Base-by-base conservation (phyloP, 1,140 invertebrate species). In the Sitobion miscanthi region DNA sequence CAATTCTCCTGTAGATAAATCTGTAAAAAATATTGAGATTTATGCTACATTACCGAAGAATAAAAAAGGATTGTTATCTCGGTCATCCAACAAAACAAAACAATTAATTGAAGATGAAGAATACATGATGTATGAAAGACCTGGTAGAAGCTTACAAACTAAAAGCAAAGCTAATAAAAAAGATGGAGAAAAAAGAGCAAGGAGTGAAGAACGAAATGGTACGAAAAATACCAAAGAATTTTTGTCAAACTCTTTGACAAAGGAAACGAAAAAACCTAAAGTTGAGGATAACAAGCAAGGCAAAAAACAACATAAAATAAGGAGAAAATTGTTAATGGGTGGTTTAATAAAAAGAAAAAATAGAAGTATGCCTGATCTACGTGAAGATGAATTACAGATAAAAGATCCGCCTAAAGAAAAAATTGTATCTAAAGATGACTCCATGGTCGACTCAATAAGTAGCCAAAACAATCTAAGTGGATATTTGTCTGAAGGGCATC, bases 241-340 rank as follows among this genome's bases (percentile, higher is more conserved):
- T 90, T 92, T 94, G 57, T 94, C 94, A 23, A 95, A 94, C 94
- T 94, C 94, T 86, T 49, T 94, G 45, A 93, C 94, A 6, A 94
- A 94, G 85, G 94, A 94, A 83, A 94, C n/a, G 52, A 93, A 90
- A 93, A 94, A 92, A 90, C 49, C 52, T 54, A 90, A 94, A 93
- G 86, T 35, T 42, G 83, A 97, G 97, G 94, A 95, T 95, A 77
- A 96, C 8, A 97, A 97, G 95, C 97, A 98, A 94, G 96, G 97
- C 82, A 98, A 98, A 94, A 99, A 98, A 94, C 98, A 98, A 95
- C 98, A 98, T 95, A 98, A 98, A 95, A 98, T 99, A 83, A 95
- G 98, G 49, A 96, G 98, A 95, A 98, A 98, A 95, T 94, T 98
- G 1, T 94, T 99, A 2, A 98, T 98, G 98, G 98, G 98, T 47